phyloP scores from a whole-genome alignment of 2,797 vertebrate genomes.

The Eidolon dupreanum region DNA sequence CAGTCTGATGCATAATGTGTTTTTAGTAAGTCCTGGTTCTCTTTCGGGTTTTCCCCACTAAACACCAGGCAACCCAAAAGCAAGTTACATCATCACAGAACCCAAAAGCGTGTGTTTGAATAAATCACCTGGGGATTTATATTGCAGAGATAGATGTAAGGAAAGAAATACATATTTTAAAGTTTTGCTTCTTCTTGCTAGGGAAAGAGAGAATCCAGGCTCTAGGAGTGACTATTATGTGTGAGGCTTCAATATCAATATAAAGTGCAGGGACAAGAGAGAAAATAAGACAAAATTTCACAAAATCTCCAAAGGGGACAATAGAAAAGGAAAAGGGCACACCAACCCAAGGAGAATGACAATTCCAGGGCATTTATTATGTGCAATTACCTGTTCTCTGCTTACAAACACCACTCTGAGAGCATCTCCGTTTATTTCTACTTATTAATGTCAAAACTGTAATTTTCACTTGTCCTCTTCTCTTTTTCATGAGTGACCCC shows the following conservation, averaged over 20 bases:
- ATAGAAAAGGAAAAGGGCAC: conserved; percentile 25
- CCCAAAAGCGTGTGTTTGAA: background rate
- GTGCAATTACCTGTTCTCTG: conserved; percentile 63
- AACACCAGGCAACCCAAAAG: background rate
- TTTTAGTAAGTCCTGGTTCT: background rate
- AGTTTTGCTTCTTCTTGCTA: conserved; percentile 7
- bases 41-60: background rate
- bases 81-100: background rate
- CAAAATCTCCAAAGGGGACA: conserved; percentile 8
- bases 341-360: background rate
- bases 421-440: conserved; percentile 57
- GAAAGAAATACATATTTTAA: background rate
- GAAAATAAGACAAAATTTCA: conserved; percentile 25
- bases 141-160: background rate
- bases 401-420: conserved; percentile 38
- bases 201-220: background rate
- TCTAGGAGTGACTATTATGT: conserved; percentile 14
- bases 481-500: conserved; percentile 64
- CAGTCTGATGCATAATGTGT: background rate
- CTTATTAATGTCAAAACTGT: conserved; percentile 75
- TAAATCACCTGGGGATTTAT: background rate
- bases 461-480: conserved; percentile 73
- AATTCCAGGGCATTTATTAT: conserved; percentile 66
- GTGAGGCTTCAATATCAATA: background rate
- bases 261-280: background rate